Percentiles rank a stretch among this genome's conserved stretches.
These are phyloP conservation scores for Eulacestoma nigropectus DNA, from an alignment of 2,113 vertebrate species.

Conservation along the genomic window DNA sequence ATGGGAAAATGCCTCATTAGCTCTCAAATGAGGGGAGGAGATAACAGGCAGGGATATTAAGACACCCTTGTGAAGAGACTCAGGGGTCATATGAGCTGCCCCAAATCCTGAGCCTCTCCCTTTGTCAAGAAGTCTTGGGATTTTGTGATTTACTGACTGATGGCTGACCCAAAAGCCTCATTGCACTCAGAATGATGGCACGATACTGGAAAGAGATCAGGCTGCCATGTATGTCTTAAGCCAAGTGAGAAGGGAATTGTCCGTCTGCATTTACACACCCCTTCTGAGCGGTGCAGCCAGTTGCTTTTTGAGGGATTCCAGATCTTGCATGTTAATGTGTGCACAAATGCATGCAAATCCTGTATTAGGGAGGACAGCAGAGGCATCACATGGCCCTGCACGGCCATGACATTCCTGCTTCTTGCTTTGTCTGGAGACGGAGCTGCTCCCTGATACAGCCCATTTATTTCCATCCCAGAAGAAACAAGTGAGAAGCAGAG, in stretches of 20 bases:
- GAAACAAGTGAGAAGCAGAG: slow-evolving; percentile 50
- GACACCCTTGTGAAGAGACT: not conserved
- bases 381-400: not conserved
- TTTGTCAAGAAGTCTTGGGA: not conserved
- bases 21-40: not conserved
- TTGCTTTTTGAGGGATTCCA: not conserved
- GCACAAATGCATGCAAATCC: slow-evolving; percentile 39
- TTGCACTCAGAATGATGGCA: not conserved
- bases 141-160: not conserved
- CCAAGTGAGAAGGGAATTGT: not conserved
- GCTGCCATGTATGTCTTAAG: fast-evolving
- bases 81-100: not conserved
- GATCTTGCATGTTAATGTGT: not conserved
- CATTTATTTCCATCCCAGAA: slow-evolving; percentile 37
- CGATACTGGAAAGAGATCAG: not conserved
- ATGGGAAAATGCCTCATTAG: slow-evolving; percentile 23
- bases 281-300: not conserved
- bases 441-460: slow-evolving; percentile 22
- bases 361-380: not conserved
- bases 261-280: not conserved
- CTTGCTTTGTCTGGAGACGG: not conserved
- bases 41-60: not conserved
- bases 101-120: not conserved
- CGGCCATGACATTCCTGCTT: not conserved
- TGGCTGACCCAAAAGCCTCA: not conserved